Percentiles rank a stretch among this genome's conserved stretches.
Evolutionary conservation across 2,888 invertebrate species (phyloP).

Genomic region (Drosophila neoperkinsi): DNA sequence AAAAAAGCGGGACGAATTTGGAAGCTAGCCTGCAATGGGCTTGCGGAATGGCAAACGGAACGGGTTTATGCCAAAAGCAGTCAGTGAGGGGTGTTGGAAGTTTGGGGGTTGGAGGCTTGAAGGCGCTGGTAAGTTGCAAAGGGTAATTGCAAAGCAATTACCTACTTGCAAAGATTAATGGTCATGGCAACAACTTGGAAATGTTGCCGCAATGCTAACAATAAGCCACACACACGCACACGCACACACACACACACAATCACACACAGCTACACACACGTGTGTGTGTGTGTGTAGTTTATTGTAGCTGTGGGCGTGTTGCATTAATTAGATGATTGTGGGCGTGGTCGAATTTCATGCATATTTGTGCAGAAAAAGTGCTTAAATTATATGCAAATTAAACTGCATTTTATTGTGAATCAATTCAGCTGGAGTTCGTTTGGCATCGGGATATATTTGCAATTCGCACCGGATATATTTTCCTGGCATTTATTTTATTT

Average conservation of each 20-base stretch:
- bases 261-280: constrained; percentile 10
- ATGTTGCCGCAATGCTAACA: constrained; percentile 78
- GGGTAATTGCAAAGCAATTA: constrained; percentile 81
- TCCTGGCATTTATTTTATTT: constrained; percentile 48
- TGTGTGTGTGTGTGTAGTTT: constrained; percentile 4
- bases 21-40: constrained; percentile 50
- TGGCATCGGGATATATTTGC: constrained; percentile 56
- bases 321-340: constrained; percentile 61
- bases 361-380: constrained; percentile 37
- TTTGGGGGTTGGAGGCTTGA: background rate
- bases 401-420: constrained; percentile 54
- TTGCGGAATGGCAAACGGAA: constrained; percentile 22
- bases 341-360: constrained; percentile 58
- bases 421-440: constrained; percentile 27
- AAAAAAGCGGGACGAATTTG: constrained; percentile 52
- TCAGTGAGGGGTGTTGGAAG: background rate
- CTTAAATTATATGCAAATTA: constrained; percentile 62
- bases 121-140: constrained; percentile 43
- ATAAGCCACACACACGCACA: constrained; percentile 53
- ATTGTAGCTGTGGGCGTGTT: constrained; percentile 32
- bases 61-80: constrained; percentile 15
- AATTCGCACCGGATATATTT: constrained; percentile 79
- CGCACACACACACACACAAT: background rate
- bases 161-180: constrained; percentile 80
- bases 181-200: constrained; percentile 80